Evolutionary conservation across 1,140 invertebrate species (phyloP).

Genomic region (Chrysopa pallens): DNA sequence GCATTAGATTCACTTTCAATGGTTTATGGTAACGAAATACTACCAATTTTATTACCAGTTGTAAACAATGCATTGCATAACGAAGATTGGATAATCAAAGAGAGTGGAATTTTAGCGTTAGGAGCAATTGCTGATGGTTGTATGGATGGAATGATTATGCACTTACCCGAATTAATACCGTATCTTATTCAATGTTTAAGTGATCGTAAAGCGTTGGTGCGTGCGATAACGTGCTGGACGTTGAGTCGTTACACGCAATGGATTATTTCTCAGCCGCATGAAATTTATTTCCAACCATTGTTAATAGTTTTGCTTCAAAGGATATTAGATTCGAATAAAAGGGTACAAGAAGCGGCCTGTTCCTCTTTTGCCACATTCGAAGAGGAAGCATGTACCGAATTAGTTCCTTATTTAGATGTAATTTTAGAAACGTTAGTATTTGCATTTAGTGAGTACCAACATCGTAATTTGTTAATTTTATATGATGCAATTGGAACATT

Average conservation of each 20-base stretch:
- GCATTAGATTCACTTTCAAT: constrained; percentile 93
- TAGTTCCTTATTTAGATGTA: constrained; percentile 92
- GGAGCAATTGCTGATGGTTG: constrained; percentile 99
- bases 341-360: constrained; percentile 98
- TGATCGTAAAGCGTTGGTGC: constrained; percentile 90
- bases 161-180: constrained; percentile 88
- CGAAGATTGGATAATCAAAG: constrained; percentile 91
- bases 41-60: constrained; percentile 88
- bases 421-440: constrained; percentile 96
- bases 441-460: constrained; percentile 90
- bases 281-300: constrained; percentile 80
- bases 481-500: constrained; percentile 98
- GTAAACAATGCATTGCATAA: constrained; percentile 94
- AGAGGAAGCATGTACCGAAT: constrained; percentile 94
- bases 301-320: constrained; percentile 91
- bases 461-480: constrained; percentile 94
- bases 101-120: constrained; percentile 58
- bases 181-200: constrained; percentile 84
- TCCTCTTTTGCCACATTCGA: constrained; percentile 97
- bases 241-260: constrained; percentile 93
- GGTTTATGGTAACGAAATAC: constrained; percentile 88
- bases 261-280: constrained; percentile 90
- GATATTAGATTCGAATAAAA: constrained; percentile 92
- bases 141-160: constrained; percentile 91
- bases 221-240: constrained; percentile 99